A percentile compares a stretch with the other conserved stretches of the same genome.
Evolutionary conservation across 2,888 invertebrate genomes (phyloP).

Genomic region (Campoplex nolae): DNA sequence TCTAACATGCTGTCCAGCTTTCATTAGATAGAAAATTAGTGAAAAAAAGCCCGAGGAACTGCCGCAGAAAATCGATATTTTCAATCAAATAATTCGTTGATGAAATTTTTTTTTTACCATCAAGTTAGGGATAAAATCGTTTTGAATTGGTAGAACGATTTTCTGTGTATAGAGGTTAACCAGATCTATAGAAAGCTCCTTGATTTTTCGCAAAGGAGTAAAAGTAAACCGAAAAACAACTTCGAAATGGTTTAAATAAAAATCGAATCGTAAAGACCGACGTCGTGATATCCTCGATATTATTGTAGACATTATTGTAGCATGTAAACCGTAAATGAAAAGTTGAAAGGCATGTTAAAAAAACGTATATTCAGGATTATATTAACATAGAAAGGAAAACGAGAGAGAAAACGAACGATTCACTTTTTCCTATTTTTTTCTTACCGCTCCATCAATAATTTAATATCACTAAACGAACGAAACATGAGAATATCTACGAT

Average conservation of each 20-base stretch:
- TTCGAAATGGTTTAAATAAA: background rate
- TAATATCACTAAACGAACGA: background rate
- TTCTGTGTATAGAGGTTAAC: constrained; percentile 18
- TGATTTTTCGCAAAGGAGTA: background rate
- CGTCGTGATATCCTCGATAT: constrained; percentile 50
- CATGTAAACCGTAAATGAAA: constrained; percentile 77
- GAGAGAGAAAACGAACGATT: constrained; percentile 56
- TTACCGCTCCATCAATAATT: too few relatives aligned
- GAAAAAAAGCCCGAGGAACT: constrained; percentile 2
- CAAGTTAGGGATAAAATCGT: constrained; percentile 1
- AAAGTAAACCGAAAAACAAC: background rate
- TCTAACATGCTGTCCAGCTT: constrained; percentile 33
- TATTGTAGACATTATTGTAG: constrained; percentile 71
- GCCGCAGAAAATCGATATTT: constrained; percentile 15
- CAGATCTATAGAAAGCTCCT: constrained; percentile 4
- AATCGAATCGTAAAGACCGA: constrained; percentile 47
- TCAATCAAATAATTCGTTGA: background rate
- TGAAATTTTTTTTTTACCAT: background rate
- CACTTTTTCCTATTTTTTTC: constrained; percentile 57
- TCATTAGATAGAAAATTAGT: constrained; percentile 37
- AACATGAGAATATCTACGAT: background rate
- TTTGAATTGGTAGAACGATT: background rate
- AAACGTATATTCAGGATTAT: constrained; percentile 48
- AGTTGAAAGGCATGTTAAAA: constrained; percentile 76
- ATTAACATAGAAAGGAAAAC: constrained; percentile 59